Base-by-base conservation (phyloP, 2,888 invertebrate species). In the Podabrus alpinus region DNA sequence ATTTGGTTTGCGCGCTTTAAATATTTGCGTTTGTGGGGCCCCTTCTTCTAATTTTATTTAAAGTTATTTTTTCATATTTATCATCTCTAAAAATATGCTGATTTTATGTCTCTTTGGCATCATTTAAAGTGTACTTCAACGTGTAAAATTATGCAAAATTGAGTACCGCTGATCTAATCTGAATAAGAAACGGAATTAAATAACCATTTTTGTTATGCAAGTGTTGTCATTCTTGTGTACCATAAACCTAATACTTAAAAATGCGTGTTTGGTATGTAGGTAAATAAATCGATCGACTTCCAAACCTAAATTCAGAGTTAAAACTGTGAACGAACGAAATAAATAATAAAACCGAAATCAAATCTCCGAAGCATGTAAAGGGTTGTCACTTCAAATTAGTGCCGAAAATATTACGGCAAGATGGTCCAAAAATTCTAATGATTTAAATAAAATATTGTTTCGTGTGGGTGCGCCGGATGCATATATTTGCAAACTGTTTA, bases 401-500 rank as follows among this genome's bases (percentile, higher is more conserved):
- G 45, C n/a, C 45, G n/a, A 45, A 45, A 45, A 45, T 45, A 45
- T 45, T 5, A 9, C 45, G n/a, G n/a, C 45, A 9, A 45, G 45
- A 7, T 45, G 45, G 45, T 45, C n/a, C 45, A 7, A n/a, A 45
- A 45, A n/a, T 5, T 29, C 45, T 45, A 45, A 45, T n/a, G 45
- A 45, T 45, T 45, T 45, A n/a, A 45, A 45, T 45, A 61, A 59
- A 68, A 68, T 68, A 71, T 45, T 66, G n/a, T 25, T 19, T 16
- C 16, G 45, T 69, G 69, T 69, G 69, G 69, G 73, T 66, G 73
- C 24, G 73, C 69, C 72, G 13, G n/a, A 10, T 29, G 16, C 68
- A 45, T 45, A 71, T 71, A 66, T 73, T 69, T 73, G 64, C 64
- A 59, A 73, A 73, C 64, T 73, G 64, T 73, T 19, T 17, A 64